Base-by-base conservation (phyloP, 2,888 invertebrate species). In the Deroplatys truncata region DNA sequence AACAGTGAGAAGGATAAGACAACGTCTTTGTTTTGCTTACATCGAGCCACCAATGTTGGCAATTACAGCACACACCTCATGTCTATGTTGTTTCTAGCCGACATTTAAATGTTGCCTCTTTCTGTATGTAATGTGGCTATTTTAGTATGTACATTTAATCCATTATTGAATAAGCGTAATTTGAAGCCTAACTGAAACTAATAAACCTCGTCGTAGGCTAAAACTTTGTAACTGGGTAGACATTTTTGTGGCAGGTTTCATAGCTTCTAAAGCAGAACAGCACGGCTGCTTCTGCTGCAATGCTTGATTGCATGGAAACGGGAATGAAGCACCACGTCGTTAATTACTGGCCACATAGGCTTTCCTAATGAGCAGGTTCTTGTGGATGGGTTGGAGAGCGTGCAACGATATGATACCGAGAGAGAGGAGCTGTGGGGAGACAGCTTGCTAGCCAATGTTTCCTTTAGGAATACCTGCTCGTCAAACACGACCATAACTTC, bases 281-380 rank as follows among this genome's bases (percentile, higher is more conserved):
- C 56, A 72, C 56, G 56, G 13, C 43, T 43, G 56, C 56, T 28
- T 10, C 43, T 85, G 29, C n/a, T n/a, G 43, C 43, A 35, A 49
- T n/a, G 85, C 85, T 43, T 85, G 85, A 85, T 85, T 85, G 28
- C 49, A 85, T 85, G 85, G 13, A 28, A 49, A 28, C 28, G 28
- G 28, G 85, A 85, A 85, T 86, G 86, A 25, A 28, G 20, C 20
- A 86, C 29, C 29, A 31, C 4, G 16, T 72, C 15, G 31, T 86
- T 86, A 86, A 86, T 72, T 86, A 72, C 86, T 82, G 82, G 86
- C 86, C 25, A 29, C 86, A 86, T 86, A 86, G 86, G 72, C 25
- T 82, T 29, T 86, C 82, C 86, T 86, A 86, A 86, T 86, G 86
- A 86, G 86, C 29, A 86, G 16, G 86, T 82, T 72, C 86, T 86